Conservation (phyloP, 2,113 vertebrate genomes). For the Eublepharis macularius region DNA sequence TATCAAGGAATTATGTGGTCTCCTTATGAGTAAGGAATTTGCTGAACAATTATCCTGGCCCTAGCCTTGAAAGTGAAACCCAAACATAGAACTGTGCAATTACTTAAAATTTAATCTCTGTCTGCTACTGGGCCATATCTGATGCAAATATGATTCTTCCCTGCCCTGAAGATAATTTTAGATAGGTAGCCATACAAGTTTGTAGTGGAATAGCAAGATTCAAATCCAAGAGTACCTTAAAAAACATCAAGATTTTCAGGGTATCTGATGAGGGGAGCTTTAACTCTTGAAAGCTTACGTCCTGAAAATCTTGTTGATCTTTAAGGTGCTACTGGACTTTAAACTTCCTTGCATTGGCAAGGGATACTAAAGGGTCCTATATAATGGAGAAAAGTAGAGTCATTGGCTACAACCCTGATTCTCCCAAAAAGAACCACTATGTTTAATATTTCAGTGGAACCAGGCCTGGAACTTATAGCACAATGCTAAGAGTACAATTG, state of each 20-base stretch:
- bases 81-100: background rate
- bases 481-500: background rate
- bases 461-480: background rate
- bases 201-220: no score
- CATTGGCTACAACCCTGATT: background rate
- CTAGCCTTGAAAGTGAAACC: background rate
- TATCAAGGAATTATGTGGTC: background rate
- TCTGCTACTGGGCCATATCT: background rate
- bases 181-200: no score
- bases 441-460: background rate
- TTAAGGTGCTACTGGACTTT: no score
- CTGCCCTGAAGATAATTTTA: no score
- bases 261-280: no score
- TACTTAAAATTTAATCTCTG: background rate
- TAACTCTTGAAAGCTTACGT: no score
- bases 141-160: background rate
- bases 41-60: background rate
- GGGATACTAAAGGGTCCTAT: background rate
- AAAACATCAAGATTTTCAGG: no score
- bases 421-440: constrained; percentile 1
- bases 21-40: background rate
- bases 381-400: background rate
- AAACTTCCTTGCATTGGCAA: background rate
- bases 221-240: no score
- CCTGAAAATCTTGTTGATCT: no score